phyloP scores from a whole-genome alignment of 2,888 invertebrate species.

The Gymnocheta viridis region DNA sequence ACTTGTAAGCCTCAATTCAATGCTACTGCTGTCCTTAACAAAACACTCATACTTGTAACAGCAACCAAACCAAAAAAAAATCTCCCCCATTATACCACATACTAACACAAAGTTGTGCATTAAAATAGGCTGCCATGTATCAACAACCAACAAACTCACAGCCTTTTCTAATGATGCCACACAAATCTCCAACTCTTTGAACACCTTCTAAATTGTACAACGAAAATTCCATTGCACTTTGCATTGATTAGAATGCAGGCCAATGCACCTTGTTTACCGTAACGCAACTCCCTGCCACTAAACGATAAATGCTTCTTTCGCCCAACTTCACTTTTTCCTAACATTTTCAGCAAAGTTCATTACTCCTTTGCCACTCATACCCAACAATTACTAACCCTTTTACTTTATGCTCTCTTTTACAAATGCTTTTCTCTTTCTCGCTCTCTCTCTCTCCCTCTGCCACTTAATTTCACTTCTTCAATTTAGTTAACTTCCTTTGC shows the following conservation, averaged over 20 bases:
- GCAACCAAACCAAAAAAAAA: not conserved
- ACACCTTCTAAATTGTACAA: constrained; percentile 6
- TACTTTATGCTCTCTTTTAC: constrained; percentile 13
- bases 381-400: not conserved
- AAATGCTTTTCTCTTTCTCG: not conserved
- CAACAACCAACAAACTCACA: not conserved
- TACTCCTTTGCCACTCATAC: constrained; percentile 50
- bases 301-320: not conserved
- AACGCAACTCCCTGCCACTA: not conserved
- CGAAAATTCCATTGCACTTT: constrained; percentile 45
- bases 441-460: not conserved
- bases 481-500: constrained; percentile 36
- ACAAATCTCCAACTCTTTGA: constrained; percentile 6
- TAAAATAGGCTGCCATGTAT: not conserved
- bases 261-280: constrained; percentile 60
- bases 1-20: constrained; percentile 54
- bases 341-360: constrained; percentile 51
- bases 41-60: not conserved
- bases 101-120: not conserved
- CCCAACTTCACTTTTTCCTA: not conserved
- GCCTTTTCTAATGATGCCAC: not conserved
- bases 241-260: constrained; percentile 64
- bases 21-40: constrained; percentile 44
- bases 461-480: constrained; percentile 21
- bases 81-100: not conserved